Evolutionary conservation across 2,797 vertebrate species (phyloP).

Genomic region (Petrocephalus sullivani): DNA sequence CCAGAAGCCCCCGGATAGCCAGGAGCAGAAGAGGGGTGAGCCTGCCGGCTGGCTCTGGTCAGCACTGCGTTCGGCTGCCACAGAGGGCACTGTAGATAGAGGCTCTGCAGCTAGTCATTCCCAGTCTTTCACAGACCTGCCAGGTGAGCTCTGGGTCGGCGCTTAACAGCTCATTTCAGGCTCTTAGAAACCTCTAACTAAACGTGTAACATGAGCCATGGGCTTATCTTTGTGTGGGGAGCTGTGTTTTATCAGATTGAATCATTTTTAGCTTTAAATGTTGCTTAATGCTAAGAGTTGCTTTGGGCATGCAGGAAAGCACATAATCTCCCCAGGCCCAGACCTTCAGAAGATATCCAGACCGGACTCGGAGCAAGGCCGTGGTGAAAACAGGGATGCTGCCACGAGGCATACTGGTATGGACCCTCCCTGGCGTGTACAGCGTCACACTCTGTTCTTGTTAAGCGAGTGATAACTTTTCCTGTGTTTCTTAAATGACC

Average conservation of each 20-base stretch:
- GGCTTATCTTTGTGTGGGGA: not conserved
- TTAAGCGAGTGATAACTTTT: not conserved
- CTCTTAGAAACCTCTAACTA: not conserved
- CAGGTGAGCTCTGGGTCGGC: constrained; percentile 39
- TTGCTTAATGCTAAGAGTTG: constrained; percentile 19
- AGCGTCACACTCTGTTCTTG: not conserved
- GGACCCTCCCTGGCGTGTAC: constrained; percentile 5
- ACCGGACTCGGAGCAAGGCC: constrained; percentile 72
- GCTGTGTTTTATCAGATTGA: not conserved
- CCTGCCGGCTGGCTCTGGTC: constrained; percentile 51
- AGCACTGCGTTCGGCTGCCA: constrained; percentile 22
- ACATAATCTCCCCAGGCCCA: constrained; percentile 44
- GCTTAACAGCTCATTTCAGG: not conserved
- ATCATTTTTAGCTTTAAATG: not conserved
- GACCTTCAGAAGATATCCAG: constrained; percentile 75
- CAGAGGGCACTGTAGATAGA: constrained; percentile 35
- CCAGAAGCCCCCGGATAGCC: constrained; percentile 72
- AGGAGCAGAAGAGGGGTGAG: constrained; percentile 78
- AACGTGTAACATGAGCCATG: not conserved
- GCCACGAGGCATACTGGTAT: constrained; percentile 73
- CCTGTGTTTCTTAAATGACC: not conserved
- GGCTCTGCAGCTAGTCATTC: constrained; percentile 29
- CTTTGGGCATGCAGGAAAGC: constrained; percentile 23
- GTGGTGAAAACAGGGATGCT: constrained; percentile 71
- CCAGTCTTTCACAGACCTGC: constrained; percentile 36